phyloP scores from a whole-genome alignment of 2,797 vertebrate species.

The Gymnoscopelus microlampas region DNA sequence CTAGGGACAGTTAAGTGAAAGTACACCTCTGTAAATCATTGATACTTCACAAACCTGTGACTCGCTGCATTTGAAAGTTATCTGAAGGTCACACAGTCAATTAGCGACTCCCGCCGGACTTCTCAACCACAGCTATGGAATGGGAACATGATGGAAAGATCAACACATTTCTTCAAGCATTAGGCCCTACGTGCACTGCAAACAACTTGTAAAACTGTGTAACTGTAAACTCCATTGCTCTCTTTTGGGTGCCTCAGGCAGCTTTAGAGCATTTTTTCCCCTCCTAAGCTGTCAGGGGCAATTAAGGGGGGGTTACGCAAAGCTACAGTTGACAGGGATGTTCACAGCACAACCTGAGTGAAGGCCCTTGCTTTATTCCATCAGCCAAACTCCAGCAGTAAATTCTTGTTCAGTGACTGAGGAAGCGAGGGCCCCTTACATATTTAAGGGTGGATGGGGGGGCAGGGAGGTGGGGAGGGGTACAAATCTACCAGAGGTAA shows the following conservation, averaged over 20 bases:
- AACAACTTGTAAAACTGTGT: no score
- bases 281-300: slow-evolving; percentile 16
- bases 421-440: slow-evolving; percentile 32
- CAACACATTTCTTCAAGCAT: background rate
- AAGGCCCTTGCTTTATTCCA: slow-evolving; percentile 55
- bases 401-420: slow-evolving; percentile 63
- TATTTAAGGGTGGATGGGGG: slow-evolving; percentile 16
- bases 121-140: background rate
- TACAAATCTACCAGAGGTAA: slow-evolving; percentile 26
- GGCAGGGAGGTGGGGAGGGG: slow-evolving; percentile 26
- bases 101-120: slow-evolving; percentile 7
- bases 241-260: slow-evolving; percentile 1
- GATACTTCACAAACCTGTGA: slow-evolving; percentile 5
- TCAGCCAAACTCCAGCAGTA: slow-evolving; percentile 30
- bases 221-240: no score
- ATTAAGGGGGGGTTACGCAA: slow-evolving; percentile 39
- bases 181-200: background rate
- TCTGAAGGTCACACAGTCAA: background rate
- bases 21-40: slow-evolving; percentile 11
- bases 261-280: slow-evolving; percentile 22
- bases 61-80: background rate
- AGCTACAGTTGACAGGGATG: slow-evolving; percentile 43
- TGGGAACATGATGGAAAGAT: background rate
- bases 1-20: background rate
- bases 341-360: slow-evolving; percentile 30